Percentiles rank a stretch among this genome's conserved stretches.
These are phyloP conservation scores for Sminthurinus aureus DNA, from an alignment of 2,888 invertebrate genomes.

Conservation along the genomic window DNA sequence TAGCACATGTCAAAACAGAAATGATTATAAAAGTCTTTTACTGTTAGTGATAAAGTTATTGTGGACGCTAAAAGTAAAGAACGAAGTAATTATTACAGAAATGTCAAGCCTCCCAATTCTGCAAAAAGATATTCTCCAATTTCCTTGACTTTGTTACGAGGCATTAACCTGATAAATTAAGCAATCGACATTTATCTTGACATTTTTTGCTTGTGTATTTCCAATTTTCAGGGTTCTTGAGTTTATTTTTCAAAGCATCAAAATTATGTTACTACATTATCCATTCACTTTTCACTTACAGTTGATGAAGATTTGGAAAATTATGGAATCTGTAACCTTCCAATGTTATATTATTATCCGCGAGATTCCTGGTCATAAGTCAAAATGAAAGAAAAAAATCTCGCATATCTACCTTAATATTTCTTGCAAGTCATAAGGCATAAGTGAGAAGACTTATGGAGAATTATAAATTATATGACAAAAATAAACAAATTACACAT, in stretches of 20 bases:
- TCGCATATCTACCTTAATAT: too few species aligned
- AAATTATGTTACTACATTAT: neutral
- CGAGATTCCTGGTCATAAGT: conserved; percentile 62
- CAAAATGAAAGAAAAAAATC: conserved; percentile 21
- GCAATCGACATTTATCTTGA: neutral
- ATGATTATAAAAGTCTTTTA: too few species aligned
- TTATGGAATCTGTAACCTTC: conserved; percentile 65
- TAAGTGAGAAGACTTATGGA: too few species aligned
- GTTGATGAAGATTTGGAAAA: conserved; percentile 65
- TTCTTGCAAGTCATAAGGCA: too few species aligned
- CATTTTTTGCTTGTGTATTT: too few species aligned
- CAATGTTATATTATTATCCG: conserved; percentile 66
- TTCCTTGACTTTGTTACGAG: conserved; percentile 60
- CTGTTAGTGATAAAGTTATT: too few species aligned
- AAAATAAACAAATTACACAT: too few species aligned
- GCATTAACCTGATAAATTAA: conserved; percentile 46
- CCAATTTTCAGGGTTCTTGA: too few species aligned
- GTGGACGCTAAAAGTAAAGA: neutral
- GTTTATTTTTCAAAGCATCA: too few species aligned
- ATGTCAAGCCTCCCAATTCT: conserved; percentile 3
- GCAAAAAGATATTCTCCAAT: neutral
- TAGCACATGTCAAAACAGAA: neutral
- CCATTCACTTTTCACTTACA: conserved; percentile 63
- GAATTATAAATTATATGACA: too few species aligned
- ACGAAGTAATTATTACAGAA: neutral